Conservation (phyloP, 2,113 vertebrate species). For the Seriola quinqueradiata region DNA sequence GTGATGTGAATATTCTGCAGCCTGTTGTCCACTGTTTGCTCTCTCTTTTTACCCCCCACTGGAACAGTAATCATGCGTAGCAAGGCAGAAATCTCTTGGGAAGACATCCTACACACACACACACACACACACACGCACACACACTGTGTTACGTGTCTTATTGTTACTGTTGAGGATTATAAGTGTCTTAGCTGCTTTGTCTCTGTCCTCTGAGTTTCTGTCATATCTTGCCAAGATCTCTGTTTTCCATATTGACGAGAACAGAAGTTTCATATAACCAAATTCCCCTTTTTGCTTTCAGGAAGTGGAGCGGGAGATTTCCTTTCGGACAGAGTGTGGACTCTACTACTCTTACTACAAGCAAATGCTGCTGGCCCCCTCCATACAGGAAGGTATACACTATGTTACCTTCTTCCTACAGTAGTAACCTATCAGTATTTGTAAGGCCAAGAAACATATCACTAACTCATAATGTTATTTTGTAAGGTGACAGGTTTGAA, state of each 20-base stretch:
- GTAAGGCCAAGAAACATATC: background rate
- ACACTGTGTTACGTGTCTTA: slow-evolving; percentile 40
- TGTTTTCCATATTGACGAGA: slow-evolving; percentile 59
- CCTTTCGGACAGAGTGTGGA: slow-evolving; percentile 97
- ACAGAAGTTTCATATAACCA: slow-evolving; percentile 21
- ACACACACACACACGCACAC: slow-evolving; percentile 6
- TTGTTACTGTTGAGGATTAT: slow-evolving; percentile 53
- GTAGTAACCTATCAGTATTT: background rate
- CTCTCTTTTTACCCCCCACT: slow-evolving; percentile 15
- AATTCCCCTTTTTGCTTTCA: slow-evolving; percentile 71
- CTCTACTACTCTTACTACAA: slow-evolving; percentile 99
- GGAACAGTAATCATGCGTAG: slow-evolving; percentile 51
- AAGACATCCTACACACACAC: slow-evolving; percentile 12
- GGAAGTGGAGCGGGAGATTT: slow-evolving; percentile 99
- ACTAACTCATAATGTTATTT: no score
- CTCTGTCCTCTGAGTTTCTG: slow-evolving; percentile 45
- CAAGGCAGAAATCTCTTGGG: slow-evolving; percentile 35
- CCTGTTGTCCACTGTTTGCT: slow-evolving; percentile 45
- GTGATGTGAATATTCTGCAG: slow-evolving; percentile 41
- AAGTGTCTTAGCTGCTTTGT: slow-evolving; percentile 43
- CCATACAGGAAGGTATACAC: slow-evolving; percentile 91
- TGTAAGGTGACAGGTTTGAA: background rate
- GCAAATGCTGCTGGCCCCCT: slow-evolving; percentile 94
- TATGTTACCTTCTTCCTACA: background rate
- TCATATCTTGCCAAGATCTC: slow-evolving; percentile 65